phyloP scores from a whole-genome alignment of 53 echinoderm and acorn worm species.

The Stichopus horrens region DNA sequence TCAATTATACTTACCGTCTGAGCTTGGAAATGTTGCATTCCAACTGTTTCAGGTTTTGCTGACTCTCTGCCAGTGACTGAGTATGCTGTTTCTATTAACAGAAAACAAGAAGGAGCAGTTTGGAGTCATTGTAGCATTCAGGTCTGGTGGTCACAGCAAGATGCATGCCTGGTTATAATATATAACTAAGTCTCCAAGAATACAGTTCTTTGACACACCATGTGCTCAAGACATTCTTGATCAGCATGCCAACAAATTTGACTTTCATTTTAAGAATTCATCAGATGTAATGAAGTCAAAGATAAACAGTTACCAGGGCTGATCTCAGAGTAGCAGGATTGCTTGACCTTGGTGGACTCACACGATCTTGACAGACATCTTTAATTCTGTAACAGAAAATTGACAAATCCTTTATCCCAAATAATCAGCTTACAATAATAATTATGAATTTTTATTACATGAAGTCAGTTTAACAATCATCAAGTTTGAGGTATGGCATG shows the following conservation, averaged over 20 bases:
- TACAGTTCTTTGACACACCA: too few relatives aligned
- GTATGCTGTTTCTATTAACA: not conserved
- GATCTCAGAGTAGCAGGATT: not conserved
- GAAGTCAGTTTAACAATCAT: too few relatives aligned
- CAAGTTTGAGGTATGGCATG: too few relatives aligned
- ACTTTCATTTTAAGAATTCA: not conserved
- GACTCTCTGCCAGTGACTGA: not conserved
- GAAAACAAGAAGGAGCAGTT: not conserved
- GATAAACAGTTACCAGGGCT: not conserved
- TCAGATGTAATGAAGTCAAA: not conserved
- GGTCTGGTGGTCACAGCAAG: too few relatives aligned
- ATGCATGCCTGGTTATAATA: too few relatives aligned
- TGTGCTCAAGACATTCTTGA: too few relatives aligned
- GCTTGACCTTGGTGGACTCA: not conserved
- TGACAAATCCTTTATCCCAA: too few relatives aligned
- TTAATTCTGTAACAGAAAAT: not conserved
- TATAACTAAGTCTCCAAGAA: too few relatives aligned
- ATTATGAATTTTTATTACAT: too few relatives aligned
- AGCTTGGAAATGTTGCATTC: slow-evolving; percentile 10
- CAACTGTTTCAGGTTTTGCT: not conserved
- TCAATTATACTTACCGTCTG: not conserved
- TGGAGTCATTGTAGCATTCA: too few relatives aligned
- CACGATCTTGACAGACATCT: not conserved
- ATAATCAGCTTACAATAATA: too few relatives aligned
- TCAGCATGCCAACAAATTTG: too few relatives aligned